Evolutionary conservation across 2,797 vertebrate genomes (phyloP).

Genomic region (Mionectes olivaceus): DNA sequence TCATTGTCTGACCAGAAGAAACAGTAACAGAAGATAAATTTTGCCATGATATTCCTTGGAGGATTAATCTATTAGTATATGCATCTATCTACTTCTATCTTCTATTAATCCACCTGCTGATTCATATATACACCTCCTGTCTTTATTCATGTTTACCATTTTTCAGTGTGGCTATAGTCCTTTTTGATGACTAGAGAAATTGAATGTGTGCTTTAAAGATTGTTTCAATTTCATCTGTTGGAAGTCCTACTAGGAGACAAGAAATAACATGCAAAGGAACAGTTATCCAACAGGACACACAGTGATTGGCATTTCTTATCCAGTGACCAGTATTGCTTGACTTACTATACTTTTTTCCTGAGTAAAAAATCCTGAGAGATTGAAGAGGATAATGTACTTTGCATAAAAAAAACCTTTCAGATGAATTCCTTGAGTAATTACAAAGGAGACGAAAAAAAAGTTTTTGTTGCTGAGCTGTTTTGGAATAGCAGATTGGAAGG

Average conservation of each 20-base stretch:
- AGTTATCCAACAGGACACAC: neutral
- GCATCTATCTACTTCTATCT: neutral
- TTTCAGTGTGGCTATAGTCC: neutral
- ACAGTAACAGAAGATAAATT: neutral
- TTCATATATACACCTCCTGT: neutral
- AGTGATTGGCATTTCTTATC: neutral
- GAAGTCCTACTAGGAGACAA: neutral
- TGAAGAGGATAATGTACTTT: neutral
- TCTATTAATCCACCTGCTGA: neutral
- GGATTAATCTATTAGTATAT: neutral
- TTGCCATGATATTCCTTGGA: neutral
- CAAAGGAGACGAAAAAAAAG: neutral
- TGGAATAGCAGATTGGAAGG: neutral
- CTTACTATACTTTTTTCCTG: neutral
- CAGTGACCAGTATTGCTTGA: neutral
- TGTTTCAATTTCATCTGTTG: neutral
- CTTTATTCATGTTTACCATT: neutral
- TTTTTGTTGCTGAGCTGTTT: conserved; percentile 1
- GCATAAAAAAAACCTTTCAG: neutral
- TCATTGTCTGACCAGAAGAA: neutral
- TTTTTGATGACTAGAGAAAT: neutral
- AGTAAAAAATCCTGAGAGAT: neutral
- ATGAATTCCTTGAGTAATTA: neutral
- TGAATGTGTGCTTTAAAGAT: neutral
- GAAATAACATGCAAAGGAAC: neutral